These are phyloP conservation scores for Mesochorus sp. DNA, from an alignment of 2,888 invertebrate genomes.

Conservation along the genomic window DNA sequence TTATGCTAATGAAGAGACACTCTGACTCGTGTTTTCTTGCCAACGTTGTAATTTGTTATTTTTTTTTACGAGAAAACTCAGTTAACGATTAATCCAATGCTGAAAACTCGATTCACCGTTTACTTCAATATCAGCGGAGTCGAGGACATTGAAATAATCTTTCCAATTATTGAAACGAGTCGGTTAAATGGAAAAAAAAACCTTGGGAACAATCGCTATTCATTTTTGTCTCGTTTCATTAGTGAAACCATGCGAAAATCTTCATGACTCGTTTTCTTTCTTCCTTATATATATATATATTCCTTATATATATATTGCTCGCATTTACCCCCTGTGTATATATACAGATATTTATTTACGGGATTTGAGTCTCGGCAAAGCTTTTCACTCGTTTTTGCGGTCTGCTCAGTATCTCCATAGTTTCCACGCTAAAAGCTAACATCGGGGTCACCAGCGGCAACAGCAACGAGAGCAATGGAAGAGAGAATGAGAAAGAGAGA, in stretches of 20 bases:
- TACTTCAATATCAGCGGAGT: too few relatives aligned
- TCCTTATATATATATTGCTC: background rate
- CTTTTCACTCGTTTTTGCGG: constrained; percentile 39
- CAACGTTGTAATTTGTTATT: too few relatives aligned
- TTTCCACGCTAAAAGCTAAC: constrained; percentile 63
- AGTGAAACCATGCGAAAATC: too few relatives aligned
- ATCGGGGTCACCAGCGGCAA: constrained; percentile 71
- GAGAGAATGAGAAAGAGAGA: constrained; percentile 52
- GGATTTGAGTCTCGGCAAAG: background rate
- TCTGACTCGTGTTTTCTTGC: background rate
- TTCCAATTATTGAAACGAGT: too few relatives aligned
- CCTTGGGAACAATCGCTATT: constrained; percentile 24
- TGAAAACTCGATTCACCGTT: too few relatives aligned
- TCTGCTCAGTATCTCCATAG: constrained; percentile 32
- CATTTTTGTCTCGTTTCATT: too few relatives aligned
- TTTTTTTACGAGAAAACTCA: too few relatives aligned
- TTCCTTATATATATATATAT: background rate
- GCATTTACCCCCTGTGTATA: too few relatives aligned
- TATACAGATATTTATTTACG: background rate
- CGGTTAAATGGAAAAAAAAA: too few relatives aligned
- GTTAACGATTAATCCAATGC: too few relatives aligned
- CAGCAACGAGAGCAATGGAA: constrained; percentile 23
- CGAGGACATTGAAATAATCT: too few relatives aligned
- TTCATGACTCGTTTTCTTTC: constrained; percentile 32
- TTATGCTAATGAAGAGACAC: too few relatives aligned